phyloP scores from a whole-genome alignment of 2,888 invertebrate genomes.

The Sinotaia quadrata region DNA sequence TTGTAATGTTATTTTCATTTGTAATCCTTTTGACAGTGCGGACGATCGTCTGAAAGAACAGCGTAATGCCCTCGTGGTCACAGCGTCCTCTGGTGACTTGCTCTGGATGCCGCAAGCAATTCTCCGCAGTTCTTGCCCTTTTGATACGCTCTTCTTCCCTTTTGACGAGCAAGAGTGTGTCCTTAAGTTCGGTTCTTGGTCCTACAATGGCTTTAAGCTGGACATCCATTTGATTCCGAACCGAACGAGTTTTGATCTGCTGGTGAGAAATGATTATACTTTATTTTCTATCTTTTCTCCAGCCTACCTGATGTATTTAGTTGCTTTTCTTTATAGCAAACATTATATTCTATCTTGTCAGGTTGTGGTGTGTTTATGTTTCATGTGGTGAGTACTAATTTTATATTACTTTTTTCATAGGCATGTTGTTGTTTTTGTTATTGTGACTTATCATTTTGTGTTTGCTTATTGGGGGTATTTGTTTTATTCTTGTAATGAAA shows the following conservation, averaged over 20 bases:
- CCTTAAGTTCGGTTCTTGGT: constrained; percentile 72
- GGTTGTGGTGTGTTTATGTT: too few species aligned
- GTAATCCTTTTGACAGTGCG: constrained; percentile 69
- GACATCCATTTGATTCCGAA: constrained; percentile 52
- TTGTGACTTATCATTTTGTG: too few species aligned
- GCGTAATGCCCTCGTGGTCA: constrained; percentile 68
- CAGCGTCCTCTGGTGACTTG: constrained; percentile 59
- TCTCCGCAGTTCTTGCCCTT: constrained; percentile 68
- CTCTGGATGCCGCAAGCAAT: constrained; percentile 70
- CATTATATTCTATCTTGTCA: too few species aligned
- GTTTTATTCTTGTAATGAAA: too few species aligned
- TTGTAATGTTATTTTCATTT: constrained; percentile 73
- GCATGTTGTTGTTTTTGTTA: too few species aligned
- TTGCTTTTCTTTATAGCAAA: too few species aligned
- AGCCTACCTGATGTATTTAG: too few species aligned
- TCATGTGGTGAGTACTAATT: too few species aligned
- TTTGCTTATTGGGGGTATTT: too few species aligned
- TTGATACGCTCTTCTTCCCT: constrained; percentile 71
- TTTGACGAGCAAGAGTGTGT: constrained; percentile 70
- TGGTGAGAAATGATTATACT: too few species aligned
- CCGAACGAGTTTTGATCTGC: constrained; percentile 8
- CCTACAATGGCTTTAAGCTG: constrained; percentile 69
- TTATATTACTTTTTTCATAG: too few species aligned
- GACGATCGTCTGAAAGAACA: constrained; percentile 71
- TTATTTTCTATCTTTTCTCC: too few species aligned